phyloP scores from a whole-genome alignment of 2,797 vertebrate species.

The Gorsachius magnificus region DNA sequence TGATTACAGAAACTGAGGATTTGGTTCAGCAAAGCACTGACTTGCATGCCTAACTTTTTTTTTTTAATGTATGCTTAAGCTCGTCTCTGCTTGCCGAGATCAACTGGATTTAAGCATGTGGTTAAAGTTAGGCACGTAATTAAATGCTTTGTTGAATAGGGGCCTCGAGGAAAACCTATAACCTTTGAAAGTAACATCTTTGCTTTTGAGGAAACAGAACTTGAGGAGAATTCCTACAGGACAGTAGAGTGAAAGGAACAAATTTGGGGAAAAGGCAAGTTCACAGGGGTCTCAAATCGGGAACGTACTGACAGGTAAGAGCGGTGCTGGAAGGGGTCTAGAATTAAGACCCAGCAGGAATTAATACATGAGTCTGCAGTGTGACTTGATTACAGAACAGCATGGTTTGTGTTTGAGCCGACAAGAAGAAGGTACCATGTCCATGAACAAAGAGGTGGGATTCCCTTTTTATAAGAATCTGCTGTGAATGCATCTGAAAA shows the following conservation, averaged over 20 bases:
- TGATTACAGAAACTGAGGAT: neutral
- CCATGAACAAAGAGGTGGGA: neutral
- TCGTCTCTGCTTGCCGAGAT: neutral
- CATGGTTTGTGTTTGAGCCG: neutral
- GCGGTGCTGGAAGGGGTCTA: neutral
- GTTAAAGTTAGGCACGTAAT: neutral
- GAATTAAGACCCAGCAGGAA: neutral
- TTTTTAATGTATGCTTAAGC: neutral
- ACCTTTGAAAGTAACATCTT: neutral
- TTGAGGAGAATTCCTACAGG: neutral
- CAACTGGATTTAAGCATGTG: neutral
- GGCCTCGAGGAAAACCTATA: neutral
- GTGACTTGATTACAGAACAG: neutral
- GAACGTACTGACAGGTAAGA: neutral
- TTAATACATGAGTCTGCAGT: neutral
- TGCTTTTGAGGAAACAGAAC: neutral
- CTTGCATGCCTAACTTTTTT: neutral
- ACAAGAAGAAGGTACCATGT: neutral
- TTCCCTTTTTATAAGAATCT: neutral
- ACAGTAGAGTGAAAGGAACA: neutral
- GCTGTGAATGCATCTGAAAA: neutral
- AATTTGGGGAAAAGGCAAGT: neutral
- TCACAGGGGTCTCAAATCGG: neutral
- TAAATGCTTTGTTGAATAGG: neutral
- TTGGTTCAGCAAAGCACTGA: neutral